phyloP scores from a whole-genome alignment of 2,797 vertebrate species.

The Cirrhinus mrigala region DNA sequence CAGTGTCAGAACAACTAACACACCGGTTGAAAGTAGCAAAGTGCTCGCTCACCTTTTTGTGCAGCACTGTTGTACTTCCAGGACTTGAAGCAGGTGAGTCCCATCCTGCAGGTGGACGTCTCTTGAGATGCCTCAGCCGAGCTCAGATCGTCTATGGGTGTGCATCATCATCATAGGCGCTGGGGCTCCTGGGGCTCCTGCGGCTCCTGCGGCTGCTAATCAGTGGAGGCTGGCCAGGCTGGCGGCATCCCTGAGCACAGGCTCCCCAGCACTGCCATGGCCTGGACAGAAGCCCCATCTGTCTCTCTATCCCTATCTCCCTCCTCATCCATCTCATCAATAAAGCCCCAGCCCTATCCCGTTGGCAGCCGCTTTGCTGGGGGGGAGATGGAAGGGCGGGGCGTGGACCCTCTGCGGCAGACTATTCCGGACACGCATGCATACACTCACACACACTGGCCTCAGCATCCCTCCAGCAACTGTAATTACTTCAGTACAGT shows the following conservation, averaged over 20 bases:
- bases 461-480: slow-evolving; percentile 62
- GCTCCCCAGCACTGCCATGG: slow-evolving; percentile 55
- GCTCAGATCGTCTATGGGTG: slow-evolving; percentile 9
- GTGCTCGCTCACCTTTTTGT: slow-evolving; percentile 76
- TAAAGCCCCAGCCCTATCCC: slow-evolving; percentile 69
- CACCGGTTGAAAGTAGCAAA: not conserved
- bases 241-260: slow-evolving; percentile 25
- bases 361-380: slow-evolving; percentile 48
- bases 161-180: not conserved
- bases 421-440: slow-evolving; percentile 26
- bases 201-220: slow-evolving; percentile 19
- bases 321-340: slow-evolving; percentile 80
- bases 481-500: slow-evolving; percentile 67
- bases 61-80: slow-evolving; percentile 80
- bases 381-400: slow-evolving; percentile 54
- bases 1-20: not conserved
- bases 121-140: slow-evolving; percentile 42
- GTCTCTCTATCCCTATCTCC: slow-evolving; percentile 66
- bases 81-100: slow-evolving; percentile 86
- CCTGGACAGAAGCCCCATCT: slow-evolving; percentile 52
- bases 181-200: slow-evolving; percentile 20
- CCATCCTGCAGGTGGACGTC: slow-evolving; percentile 76
- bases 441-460: slow-evolving; percentile 46
- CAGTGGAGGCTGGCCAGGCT: slow-evolving; percentile 33
- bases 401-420: slow-evolving; percentile 59